Evolutionary conservation across 1,140 invertebrate species (phyloP).

Genomic region (Saccostrea echinata): DNA sequence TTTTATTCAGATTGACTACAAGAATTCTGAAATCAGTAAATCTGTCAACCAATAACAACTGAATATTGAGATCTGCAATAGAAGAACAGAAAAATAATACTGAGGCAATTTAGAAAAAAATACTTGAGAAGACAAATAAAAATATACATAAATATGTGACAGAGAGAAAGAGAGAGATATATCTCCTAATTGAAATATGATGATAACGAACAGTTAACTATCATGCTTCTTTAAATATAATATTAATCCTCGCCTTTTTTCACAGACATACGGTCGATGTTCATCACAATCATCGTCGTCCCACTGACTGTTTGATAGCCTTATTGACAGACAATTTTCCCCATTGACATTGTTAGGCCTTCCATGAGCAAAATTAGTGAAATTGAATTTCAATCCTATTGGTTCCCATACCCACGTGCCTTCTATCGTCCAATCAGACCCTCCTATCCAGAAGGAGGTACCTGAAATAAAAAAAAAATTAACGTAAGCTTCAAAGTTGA

Average conservation of each 20-base stretch:
- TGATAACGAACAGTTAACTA: background rate
- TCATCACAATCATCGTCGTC: constrained; percentile 26
- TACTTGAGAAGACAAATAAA: background rate
- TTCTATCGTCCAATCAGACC: constrained; percentile 12
- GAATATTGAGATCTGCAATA: background rate
- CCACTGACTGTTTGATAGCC: background rate
- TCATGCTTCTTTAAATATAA: background rate
- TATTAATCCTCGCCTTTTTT: background rate
- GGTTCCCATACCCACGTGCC: constrained; percentile 11
- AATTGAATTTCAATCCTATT: background rate
- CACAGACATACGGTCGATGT: background rate
- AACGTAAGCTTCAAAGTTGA: too few relatives aligned
- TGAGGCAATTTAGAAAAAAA: background rate
- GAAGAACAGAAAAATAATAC: background rate
- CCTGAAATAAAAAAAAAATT: background rate
- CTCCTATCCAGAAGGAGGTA: background rate
- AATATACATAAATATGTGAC: background rate
- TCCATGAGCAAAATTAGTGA: background rate
- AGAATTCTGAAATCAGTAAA: background rate
- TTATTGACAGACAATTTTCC: constrained; percentile 16
- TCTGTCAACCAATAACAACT: too few relatives aligned
- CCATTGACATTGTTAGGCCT: background rate
- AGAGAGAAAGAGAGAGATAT: background rate
- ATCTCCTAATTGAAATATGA: too few relatives aligned
- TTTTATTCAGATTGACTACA: background rate